Base-by-base conservation (phyloP, 2,113 vertebrate species). In the Gymnocephalus cernua region DNA sequence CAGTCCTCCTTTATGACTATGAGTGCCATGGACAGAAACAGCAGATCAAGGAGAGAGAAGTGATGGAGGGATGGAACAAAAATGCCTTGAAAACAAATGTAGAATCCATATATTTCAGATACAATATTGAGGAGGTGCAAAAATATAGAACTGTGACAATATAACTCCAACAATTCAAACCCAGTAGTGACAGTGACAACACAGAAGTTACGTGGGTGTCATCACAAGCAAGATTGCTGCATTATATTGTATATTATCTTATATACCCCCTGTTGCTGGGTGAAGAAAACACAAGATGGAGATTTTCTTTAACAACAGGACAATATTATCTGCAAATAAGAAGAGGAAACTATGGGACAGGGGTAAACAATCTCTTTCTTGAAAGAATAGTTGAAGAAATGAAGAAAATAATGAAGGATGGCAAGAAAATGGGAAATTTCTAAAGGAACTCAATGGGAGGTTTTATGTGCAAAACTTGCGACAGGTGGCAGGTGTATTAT, bases 401-500 rank as follows among this genome's bases (percentile, higher is more conserved):
- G 0, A 18, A n/a, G 19, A 38, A 62, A 74, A 69, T 41, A 44
- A 72, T 25, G 1, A 2, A 29, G 12, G 19, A 58, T 4, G 2
- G 32, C 4, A 23, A 16, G 27, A 50, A 61, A 41, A 74, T 38
- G 13, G 23, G 1, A 68, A 14, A 53, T 77, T 75, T 68, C 3
- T 50, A 57, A 82, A 63, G 59, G 0, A 53, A 78, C 68, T 74
- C 50, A 68, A 47, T 51, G 8, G 56, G 29, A 66, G 19, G 10
- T 83, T 72, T 41, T 69, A 44, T 82, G 69, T 63, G 44, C 18
- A 51, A 79, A 68, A 84, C 45, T 45, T 86, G 69, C 23, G 25
- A 61, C 82, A 83, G 47, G 61, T 61, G 69, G 83, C 76, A 71
- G 82, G 83, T 88, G 80, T 74, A 78, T 83, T 75, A 82, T 84